phyloP scores from a whole-genome alignment of 2,888 invertebrate species.

The Diarsia mendica region DNA sequence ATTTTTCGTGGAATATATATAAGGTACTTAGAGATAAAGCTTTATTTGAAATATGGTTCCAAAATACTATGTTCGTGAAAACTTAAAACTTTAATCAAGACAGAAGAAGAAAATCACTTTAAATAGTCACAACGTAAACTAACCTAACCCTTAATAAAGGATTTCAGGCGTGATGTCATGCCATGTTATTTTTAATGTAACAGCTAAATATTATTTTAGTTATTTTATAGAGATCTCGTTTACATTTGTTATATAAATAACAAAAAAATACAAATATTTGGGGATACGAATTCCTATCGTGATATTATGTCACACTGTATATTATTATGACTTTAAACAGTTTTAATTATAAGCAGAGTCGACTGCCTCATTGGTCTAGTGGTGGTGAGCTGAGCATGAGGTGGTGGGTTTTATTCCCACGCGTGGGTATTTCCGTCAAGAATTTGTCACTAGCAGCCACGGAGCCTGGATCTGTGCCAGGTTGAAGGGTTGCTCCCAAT shows the following conservation, averaged over 20 bases:
- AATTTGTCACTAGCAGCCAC: neutral
- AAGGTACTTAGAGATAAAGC: no score
- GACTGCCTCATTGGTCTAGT: neutral
- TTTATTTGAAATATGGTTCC: no score
- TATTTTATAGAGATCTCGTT: neutral
- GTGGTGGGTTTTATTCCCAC: neutral
- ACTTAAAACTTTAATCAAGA: neutral
- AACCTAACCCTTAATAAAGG: neutral
- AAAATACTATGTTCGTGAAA: no score
- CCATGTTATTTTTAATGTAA: constrained; percentile 11
- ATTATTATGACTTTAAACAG: neutral
- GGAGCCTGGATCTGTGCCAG: no score
- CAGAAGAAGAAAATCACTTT: neutral
- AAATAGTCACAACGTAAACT: no score
- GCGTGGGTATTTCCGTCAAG: neutral
- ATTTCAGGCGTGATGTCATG: neutral
- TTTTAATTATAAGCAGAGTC: neutral
- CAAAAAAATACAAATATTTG: neutral
- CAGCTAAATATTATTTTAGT: neutral
- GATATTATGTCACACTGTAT: neutral
- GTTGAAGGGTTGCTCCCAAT: no score
- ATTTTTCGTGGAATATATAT: no score
- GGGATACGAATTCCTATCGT: neutral
- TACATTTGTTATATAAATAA: constrained; percentile 4
- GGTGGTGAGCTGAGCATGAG: neutral